phyloP scores from a whole-genome alignment of 2,888 invertebrate species.

The Meiosimyza decipiens region DNA sequence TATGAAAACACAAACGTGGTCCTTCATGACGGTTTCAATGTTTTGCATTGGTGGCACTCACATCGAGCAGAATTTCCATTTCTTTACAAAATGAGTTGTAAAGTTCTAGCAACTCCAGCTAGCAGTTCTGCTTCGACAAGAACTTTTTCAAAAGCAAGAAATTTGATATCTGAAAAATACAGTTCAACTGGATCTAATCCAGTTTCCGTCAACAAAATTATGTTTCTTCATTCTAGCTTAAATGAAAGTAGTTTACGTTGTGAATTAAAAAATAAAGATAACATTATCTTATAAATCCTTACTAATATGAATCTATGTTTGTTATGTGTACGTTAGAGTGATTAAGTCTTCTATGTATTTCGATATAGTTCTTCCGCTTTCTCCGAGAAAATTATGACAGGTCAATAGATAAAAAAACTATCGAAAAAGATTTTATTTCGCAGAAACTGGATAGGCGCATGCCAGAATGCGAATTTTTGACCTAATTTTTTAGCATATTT shows the following conservation, averaged over 20 bases:
- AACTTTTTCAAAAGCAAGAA: conserved; percentile 14
- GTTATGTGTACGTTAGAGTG: too few species aligned
- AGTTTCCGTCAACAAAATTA: conserved; percentile 26
- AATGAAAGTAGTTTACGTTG: neutral
- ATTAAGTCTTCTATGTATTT: too few species aligned
- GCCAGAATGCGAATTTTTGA: too few species aligned
- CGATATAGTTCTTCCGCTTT: too few species aligned
- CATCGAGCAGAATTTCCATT: conserved; percentile 20
- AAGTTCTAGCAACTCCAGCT: conserved; percentile 33
- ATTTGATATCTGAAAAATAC: conserved; percentile 23
- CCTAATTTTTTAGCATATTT: too few species aligned
- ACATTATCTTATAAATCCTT: too few species aligned
- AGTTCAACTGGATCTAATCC: conserved; percentile 14
- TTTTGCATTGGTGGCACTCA: conserved; percentile 23
- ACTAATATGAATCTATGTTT: too few species aligned
- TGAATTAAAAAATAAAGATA: too few species aligned
- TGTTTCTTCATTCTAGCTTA: conserved; percentile 23
- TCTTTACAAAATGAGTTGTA: conserved; percentile 29
- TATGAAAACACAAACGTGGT: conserved; percentile 35
- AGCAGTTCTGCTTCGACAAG: conserved; percentile 28
- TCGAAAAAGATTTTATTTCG: too few species aligned
- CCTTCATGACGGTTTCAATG: conserved; percentile 19
- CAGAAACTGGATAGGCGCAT: too few species aligned
- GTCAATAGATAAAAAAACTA: too few species aligned
- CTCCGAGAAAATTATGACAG: too few species aligned